Percentiles rank a stretch among this genome's conserved stretches.
phyloP scores from a whole-genome alignment of 2,797 vertebrate genomes.

The Euthynnus affinis region DNA sequence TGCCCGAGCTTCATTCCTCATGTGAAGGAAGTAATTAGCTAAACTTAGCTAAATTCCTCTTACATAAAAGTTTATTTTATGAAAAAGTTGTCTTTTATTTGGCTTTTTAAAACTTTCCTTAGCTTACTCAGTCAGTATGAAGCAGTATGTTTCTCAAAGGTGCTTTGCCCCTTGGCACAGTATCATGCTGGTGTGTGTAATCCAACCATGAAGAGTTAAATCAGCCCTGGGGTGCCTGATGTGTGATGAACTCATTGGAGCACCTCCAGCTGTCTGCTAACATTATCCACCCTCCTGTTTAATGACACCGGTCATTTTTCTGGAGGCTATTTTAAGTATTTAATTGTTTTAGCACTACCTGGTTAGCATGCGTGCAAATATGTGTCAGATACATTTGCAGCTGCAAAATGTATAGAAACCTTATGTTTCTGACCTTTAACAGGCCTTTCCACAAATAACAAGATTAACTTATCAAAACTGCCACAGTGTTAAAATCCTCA shows the following conservation, averaged over 20 bases:
- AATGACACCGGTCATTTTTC: constrained; percentile 44
- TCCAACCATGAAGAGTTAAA: constrained; percentile 57
- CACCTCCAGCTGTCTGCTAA: constrained; percentile 64
- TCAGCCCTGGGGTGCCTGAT: constrained; percentile 50
- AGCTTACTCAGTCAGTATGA: not conserved
- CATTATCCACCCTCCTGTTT: constrained; percentile 46
- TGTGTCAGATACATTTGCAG: constrained; percentile 5
- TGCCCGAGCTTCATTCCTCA: not conserved
- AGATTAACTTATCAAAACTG: constrained; percentile 12
- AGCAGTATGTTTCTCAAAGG: constrained; percentile 43
- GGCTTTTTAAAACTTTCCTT: not conserved
- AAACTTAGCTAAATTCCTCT: no score
- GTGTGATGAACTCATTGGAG: constrained; percentile 60
- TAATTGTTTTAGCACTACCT: constrained; percentile 58
- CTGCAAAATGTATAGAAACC: not conserved
- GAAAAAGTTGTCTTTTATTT: no score
- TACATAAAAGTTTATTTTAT: no score
- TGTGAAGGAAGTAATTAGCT: no score
- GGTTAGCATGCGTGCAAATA: constrained; percentile 3
- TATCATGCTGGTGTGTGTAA: constrained; percentile 64
- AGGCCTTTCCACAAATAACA: not conserved
- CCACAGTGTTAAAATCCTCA: not conserved
- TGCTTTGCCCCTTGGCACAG: constrained; percentile 43
- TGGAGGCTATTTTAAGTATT: constrained; percentile 40
- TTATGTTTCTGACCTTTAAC: not conserved